These are phyloP conservation scores for Amphiprion ocellaris DNA, from an alignment of 2,113 vertebrate genomes.

Conservation along the genomic window DNA sequence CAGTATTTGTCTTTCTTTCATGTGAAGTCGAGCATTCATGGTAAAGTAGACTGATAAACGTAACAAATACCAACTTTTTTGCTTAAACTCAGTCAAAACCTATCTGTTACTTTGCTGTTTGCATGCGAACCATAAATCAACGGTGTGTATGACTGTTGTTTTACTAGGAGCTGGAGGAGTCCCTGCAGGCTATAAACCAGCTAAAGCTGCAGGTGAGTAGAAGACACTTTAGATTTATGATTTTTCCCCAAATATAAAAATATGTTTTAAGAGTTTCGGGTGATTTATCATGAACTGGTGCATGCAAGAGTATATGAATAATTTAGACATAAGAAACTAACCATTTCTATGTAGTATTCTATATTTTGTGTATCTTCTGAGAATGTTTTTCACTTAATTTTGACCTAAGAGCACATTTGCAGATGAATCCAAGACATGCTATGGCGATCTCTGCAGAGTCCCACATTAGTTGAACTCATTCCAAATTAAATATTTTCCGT, in stretches of 20 bases:
- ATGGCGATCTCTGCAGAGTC: no score
- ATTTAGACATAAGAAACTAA: background rate
- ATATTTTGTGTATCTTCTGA: background rate
- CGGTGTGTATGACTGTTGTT: slow-evolving; percentile 53
- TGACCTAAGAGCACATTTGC: background rate
- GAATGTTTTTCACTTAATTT: background rate
- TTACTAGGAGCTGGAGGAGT: slow-evolving; percentile 75
- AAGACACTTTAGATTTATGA: slow-evolving; percentile 32
- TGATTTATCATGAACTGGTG: slow-evolving; percentile 8
- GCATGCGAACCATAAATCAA: slow-evolving; percentile 31
- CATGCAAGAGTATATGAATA: background rate
- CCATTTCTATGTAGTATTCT: background rate
- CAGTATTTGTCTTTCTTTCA: no score
- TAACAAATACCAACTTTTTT: background rate
- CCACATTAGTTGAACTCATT: background rate
- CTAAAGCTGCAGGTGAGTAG: slow-evolving; percentile 82
- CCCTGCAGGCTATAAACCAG: slow-evolving; percentile 80
- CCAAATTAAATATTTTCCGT: background rate
- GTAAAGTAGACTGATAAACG: no score
- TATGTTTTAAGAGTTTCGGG: slow-evolving; percentile 18
- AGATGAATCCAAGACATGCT: background rate
- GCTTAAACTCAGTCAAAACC: background rate
- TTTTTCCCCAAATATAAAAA: slow-evolving; percentile 14
- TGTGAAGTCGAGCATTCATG: no score
- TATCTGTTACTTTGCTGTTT: slow-evolving; percentile 33